Percentiles rank a stretch among this genome's conserved stretches.
Conservation (phyloP, 2,113 vertebrate species). For the Heptranchias perlo region DNA sequence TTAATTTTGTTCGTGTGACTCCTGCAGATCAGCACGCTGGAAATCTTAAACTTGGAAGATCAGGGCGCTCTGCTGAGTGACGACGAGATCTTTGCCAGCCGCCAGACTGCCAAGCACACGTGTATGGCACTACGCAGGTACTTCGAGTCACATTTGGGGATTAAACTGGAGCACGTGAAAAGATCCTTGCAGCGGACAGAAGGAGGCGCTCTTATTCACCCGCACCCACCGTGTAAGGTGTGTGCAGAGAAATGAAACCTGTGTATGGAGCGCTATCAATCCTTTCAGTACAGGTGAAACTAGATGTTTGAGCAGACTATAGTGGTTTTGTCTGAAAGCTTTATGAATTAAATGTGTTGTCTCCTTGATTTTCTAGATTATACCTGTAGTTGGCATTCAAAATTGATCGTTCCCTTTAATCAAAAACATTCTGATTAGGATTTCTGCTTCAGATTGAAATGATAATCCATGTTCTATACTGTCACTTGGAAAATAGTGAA, state of each 20-base stretch:
- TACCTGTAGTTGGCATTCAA: background rate
- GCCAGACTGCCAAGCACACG: constrained; percentile 95
- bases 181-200: constrained; percentile 94
- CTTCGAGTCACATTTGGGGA: constrained; percentile 94
- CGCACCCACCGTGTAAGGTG: constrained; percentile 94
- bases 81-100: constrained; percentile 96
- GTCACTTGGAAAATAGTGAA: background rate
- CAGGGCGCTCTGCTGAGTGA: constrained; percentile 91
- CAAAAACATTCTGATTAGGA: background rate
- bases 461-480: background rate
- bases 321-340: background rate
- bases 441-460: background rate
- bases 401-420: background rate
- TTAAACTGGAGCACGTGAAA: constrained; percentile 97
- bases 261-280: background rate
- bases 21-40: constrained; percentile 89
- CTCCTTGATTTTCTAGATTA: background rate
- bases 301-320: too few relatives aligned
- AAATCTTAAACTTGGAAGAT: constrained; percentile 94
- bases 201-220: constrained; percentile 86
- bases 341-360: background rate
- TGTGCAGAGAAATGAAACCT: constrained; percentile 40
- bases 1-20: constrained; percentile 32
- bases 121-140: constrained; percentile 96
- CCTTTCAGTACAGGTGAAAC: background rate